phyloP scores from a whole-genome alignment of 2,113 vertebrate genomes.

The Hippocampus comes region DNA sequence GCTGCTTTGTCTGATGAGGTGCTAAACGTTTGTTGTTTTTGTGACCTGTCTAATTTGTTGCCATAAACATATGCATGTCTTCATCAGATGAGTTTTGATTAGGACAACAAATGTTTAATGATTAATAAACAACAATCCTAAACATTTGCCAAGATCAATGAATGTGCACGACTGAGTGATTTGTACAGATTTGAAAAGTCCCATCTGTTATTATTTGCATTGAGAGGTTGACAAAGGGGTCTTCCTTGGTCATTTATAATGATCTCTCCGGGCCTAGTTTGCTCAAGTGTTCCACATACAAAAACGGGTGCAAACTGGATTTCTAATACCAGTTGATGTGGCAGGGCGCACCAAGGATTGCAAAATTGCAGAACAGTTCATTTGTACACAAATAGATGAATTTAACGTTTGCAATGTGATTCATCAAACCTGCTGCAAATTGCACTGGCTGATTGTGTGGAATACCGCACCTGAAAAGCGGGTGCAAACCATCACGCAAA shows the following conservation, averaged over 20 bases:
- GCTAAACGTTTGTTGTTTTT: slow-evolving; percentile 67
- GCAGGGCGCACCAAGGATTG: not conserved
- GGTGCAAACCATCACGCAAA: too few relatives aligned
- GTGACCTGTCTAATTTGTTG: slow-evolving; percentile 61
- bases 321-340: not conserved
- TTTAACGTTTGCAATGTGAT: not conserved
- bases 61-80: slow-evolving; percentile 57
- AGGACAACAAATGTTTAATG: slow-evolving; percentile 21
- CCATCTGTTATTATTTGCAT: not conserved
- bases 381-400: not conserved
- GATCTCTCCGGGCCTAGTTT: not conserved
- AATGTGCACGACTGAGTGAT: not conserved
- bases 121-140: not conserved
- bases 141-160: not conserved
- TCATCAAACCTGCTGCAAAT: not conserved
- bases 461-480: not conserved
- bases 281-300: not conserved
- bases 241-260: not conserved
- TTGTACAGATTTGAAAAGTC: not conserved
- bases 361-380: not conserved
- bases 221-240: not conserved
- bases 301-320: not conserved
- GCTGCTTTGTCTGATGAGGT: slow-evolving; percentile 63
- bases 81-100: slow-evolving; percentile 57
- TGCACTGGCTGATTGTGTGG: not conserved